Conservation (phyloP, 2,888 invertebrate genomes). For the Uloborus plumipes region DNA sequence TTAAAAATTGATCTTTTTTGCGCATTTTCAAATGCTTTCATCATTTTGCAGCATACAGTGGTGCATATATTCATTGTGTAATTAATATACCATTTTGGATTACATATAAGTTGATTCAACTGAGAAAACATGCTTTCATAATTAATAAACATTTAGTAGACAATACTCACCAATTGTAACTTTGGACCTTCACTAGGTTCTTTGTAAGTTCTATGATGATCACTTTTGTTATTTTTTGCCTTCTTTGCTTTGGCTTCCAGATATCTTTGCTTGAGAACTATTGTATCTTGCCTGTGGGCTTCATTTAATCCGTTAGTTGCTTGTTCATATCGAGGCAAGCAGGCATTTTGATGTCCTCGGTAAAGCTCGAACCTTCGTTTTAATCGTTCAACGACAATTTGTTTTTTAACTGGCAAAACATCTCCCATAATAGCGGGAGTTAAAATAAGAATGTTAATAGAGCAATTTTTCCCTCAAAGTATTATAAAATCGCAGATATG, state of each 20-base stretch:
- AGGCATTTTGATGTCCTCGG: slow-evolving; percentile 86
- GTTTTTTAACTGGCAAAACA: slow-evolving; percentile 72
- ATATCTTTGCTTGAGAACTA: slow-evolving; percentile 88
- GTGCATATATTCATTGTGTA: too few relatives aligned
- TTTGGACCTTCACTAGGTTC: slow-evolving; percentile 38
- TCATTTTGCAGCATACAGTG: too few relatives aligned
- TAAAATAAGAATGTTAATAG: neutral
- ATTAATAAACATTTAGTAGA: neutral
- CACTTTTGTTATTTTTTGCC: slow-evolving; percentile 78
- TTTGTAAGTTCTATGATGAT: slow-evolving; percentile 48
- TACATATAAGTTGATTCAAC: too few relatives aligned
- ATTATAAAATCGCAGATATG: too few relatives aligned
- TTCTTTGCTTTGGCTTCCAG: slow-evolving; percentile 91
- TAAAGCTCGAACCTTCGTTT: slow-evolving; percentile 88
- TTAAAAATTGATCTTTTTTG: too few relatives aligned
- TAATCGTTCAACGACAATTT: slow-evolving; percentile 86
- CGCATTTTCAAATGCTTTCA: too few relatives aligned
- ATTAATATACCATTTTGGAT: too few relatives aligned
- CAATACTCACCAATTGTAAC: slow-evolving; percentile 39
- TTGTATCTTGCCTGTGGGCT: slow-evolving; percentile 90
- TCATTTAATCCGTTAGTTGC: slow-evolving; percentile 89
- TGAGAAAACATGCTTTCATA: neutral
- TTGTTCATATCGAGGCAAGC: slow-evolving; percentile 89
- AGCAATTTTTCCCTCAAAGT: too few relatives aligned
- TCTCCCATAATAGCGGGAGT: slow-evolving; percentile 71